A percentile compares a stretch with the other conserved stretches of the same genome.
phyloP scores from a whole-genome alignment of 2,113 vertebrate genomes.

The Odontophorus gujanensis region DNA sequence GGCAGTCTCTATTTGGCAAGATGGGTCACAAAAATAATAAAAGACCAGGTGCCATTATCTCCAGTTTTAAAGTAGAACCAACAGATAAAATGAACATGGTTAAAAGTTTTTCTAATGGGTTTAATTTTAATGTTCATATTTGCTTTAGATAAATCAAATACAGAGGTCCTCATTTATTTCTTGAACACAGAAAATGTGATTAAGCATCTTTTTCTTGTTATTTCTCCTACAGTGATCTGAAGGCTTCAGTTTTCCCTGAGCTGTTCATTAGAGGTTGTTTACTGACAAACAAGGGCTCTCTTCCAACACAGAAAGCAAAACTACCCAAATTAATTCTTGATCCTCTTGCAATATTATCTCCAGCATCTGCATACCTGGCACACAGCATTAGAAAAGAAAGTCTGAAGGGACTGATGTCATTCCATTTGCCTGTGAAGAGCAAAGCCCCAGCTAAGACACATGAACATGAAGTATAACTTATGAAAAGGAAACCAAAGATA shows the following conservation, averaged over 20 bases:
- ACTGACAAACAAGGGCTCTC: background rate
- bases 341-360: background rate
- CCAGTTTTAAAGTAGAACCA: background rate
- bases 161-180: background rate
- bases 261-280: background rate
- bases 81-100: background rate
- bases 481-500: background rate
- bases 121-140: background rate
- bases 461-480: background rate
- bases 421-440: background rate
- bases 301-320: background rate
- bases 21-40: background rate
- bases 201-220: background rate
- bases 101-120: background rate
- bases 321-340: background rate
- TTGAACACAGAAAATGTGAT: background rate
- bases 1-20: background rate
- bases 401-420: no score
- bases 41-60: background rate
- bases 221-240: background rate
- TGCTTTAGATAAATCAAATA: background rate
- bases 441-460: background rate
- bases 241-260: background rate
- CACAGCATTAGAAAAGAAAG: background rate
- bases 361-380: background rate